These are phyloP conservation scores for Cryptotermes secundus DNA, from an alignment of 1,140 invertebrate genomes.

Conservation along the genomic window DNA sequence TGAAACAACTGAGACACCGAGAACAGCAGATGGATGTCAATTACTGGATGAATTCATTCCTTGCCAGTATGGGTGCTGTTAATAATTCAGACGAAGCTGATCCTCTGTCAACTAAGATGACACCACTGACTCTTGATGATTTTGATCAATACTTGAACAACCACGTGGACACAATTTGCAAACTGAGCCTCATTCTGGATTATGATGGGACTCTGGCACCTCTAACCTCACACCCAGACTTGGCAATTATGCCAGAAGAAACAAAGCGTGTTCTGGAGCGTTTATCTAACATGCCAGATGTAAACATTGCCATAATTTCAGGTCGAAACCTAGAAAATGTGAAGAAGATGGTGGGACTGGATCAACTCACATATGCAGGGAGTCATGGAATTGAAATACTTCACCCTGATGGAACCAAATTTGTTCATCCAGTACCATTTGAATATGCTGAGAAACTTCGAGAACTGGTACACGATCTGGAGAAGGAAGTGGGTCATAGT, in stretches of 20 bases:
- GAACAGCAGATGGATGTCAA: conserved; percentile 47
- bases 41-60: conserved; percentile 47
- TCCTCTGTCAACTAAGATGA: conserved; percentile 41
- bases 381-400: conserved; percentile 49
- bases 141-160: conserved; percentile 42
- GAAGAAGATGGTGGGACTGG: conserved; percentile 46
- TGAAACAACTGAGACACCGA: conserved; percentile 47
- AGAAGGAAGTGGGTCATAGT: conserved; percentile 44
- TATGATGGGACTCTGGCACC: conserved; percentile 52
- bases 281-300: conserved; percentile 44
- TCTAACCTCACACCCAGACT: conserved; percentile 48
- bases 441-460: conserved; percentile 46
- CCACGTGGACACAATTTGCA: conserved; percentile 44
- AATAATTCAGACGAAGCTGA: conserved; percentile 42
- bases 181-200: conserved; percentile 48
- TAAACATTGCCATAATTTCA: conserved; percentile 48
- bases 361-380: conserved; percentile 41
- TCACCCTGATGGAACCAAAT: conserved; percentile 46
- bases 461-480: conserved; percentile 42
- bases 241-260: conserved; percentile 46
- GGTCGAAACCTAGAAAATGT: conserved; percentile 47
- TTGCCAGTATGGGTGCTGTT: conserved; percentile 42
- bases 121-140: conserved; percentile 40
- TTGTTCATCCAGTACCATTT: conserved; percentile 46
- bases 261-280: conserved; percentile 45